phyloP scores from a whole-genome alignment of 2,113 vertebrate genomes.

The Capreolus pygargus region DNA sequence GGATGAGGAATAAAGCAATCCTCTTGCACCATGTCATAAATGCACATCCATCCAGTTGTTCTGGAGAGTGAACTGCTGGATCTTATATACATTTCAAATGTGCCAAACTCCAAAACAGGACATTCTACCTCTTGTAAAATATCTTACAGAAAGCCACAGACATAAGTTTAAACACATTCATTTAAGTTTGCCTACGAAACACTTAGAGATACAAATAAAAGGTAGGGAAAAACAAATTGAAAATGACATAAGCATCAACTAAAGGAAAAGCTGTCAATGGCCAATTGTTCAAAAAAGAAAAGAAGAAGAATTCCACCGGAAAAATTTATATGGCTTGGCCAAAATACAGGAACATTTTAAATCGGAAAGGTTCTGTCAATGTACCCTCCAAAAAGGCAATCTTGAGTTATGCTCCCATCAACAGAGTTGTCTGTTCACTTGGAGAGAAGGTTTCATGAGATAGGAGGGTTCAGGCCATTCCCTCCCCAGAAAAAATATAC shows the following conservation, averaged over 20 bases:
- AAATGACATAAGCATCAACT: neutral
- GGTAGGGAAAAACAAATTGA: neutral
- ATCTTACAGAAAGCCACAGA: neutral
- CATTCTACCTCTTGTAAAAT: neutral
- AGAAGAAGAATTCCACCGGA: neutral
- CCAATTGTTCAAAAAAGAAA: neutral
- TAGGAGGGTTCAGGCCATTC: neutral
- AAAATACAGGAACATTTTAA: neutral
- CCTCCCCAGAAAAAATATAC: neutral
- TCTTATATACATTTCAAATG: neutral
- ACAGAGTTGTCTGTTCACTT: neutral
- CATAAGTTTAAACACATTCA: neutral
- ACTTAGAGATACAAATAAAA: neutral
- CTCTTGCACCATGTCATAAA: accelerated
- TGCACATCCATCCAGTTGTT: neutral
- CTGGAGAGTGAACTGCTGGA: too few species aligned
- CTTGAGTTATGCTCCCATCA: neutral
- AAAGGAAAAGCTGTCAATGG: neutral
- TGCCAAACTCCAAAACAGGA: neutral
- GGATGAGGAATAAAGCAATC: accelerated
- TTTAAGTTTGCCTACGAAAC: neutral
- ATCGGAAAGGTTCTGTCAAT: neutral
- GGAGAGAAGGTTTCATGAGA: neutral
- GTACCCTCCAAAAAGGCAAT: neutral
- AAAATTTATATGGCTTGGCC: neutral